Conservation (phyloP, 2,888 invertebrate species). For the Oxycera nigricornis region DNA sequence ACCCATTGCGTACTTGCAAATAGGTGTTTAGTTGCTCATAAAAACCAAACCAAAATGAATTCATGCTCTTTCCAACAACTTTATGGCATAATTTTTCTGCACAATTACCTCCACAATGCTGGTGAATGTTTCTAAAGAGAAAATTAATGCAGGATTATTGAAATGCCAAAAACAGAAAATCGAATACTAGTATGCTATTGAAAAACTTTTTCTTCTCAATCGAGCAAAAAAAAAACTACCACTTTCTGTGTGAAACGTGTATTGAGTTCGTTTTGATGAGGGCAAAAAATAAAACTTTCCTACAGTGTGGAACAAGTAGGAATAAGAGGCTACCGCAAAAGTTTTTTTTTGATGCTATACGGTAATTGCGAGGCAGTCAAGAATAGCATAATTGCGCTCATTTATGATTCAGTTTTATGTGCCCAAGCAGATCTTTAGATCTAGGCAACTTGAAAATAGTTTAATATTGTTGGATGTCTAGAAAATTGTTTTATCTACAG, state of each 20-base stretch:
- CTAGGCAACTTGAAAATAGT: not conserved
- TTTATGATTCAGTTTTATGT: not conserved
- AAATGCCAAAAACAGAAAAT: constrained; percentile 31
- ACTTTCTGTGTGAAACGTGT: not conserved
- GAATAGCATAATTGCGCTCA: not conserved
- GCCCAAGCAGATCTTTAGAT: not conserved
- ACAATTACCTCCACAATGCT: constrained; percentile 8
- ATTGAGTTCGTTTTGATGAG: constrained; percentile 3
- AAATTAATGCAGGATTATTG: constrained; percentile 31
- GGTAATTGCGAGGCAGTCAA: not conserved
- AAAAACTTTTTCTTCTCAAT: constrained; percentile 14
- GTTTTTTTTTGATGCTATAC: not conserved
- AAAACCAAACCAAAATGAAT: not conserved
- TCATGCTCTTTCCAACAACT: not conserved
- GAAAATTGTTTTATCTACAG: too few species aligned
- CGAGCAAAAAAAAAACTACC: not conserved
- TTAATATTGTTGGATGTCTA: too few species aligned
- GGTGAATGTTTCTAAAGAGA: not conserved
- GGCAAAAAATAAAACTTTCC: not conserved
- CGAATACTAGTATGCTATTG: constrained; percentile 1
- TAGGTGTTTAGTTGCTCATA: too few species aligned
- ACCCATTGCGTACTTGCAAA: too few species aligned
- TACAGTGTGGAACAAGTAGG: not conserved
- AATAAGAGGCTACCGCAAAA: not conserved
- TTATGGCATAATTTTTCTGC: constrained; percentile 15